phyloP scores from a whole-genome alignment of 2,113 vertebrate genomes.

The Nothoprocta pentlandii region DNA sequence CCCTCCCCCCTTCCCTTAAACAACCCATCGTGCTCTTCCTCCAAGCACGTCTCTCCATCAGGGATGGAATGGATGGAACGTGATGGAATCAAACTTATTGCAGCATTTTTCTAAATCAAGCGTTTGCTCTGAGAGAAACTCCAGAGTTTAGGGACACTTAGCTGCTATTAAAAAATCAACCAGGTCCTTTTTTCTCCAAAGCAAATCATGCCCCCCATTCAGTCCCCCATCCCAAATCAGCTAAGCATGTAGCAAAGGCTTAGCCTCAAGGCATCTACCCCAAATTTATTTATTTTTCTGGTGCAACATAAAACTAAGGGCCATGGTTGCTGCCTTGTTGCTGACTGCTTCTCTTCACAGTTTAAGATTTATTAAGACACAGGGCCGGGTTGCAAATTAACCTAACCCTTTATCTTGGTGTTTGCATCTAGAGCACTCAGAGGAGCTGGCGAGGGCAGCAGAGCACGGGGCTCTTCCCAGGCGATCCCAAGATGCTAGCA shows the following conservation, averaged over 20 bases:
- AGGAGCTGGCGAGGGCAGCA: no score
- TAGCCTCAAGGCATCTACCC: not conserved
- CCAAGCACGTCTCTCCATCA: conserved; percentile 24
- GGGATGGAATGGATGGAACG: not conserved
- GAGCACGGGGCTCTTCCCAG: not conserved
- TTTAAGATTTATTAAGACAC: no score
- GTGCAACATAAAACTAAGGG: not conserved
- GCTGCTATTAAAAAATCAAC: not conserved
- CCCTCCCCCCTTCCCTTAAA: not conserved
- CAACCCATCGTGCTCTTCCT: not conserved
- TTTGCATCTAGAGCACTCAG: no score
- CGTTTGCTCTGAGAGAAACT: not conserved
- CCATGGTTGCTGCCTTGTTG: not conserved
- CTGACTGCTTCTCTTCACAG: not conserved
- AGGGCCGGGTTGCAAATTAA: no score
- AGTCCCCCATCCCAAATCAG: not conserved
- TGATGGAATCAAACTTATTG: conserved; percentile 7
- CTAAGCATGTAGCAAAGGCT: not conserved
- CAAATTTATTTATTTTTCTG: not conserved
- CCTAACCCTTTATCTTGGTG: no score
- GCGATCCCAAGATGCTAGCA: not conserved
- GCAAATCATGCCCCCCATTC: not conserved
- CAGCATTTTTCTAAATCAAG: conserved; percentile 10
- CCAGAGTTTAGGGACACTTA: not conserved
- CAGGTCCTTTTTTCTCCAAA: not conserved